Evolutionary conservation across 2,797 vertebrate species (phyloP).

Genomic region (Trachops cirrhosus): DNA sequence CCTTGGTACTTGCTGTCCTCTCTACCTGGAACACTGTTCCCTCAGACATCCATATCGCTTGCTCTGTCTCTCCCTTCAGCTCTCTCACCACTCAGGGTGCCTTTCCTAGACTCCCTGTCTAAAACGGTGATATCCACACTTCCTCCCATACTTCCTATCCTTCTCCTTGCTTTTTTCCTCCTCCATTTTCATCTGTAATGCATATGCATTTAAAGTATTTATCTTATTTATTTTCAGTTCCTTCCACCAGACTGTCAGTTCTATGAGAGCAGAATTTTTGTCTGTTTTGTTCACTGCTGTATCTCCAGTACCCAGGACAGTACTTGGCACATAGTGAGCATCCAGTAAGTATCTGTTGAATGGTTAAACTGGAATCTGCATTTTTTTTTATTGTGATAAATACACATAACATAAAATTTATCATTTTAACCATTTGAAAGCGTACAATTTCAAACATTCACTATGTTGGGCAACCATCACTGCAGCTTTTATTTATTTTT

Average conservation of each 20-base stretch:
- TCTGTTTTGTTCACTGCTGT: neutral
- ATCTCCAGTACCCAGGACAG: neutral
- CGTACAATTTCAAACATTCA: neutral
- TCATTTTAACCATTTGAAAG: neutral
- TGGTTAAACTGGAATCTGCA: neutral
- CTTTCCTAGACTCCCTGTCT: neutral
- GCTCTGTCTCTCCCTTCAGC: neutral
- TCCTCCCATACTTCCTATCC: neutral
- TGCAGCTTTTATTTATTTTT: neutral
- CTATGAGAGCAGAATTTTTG: neutral
- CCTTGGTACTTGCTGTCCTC: neutral
- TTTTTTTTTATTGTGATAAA: neutral
- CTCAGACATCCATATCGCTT: neutral
- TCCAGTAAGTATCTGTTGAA: neutral
- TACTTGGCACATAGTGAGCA: neutral
- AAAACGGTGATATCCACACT: neutral
- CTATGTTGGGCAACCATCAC: neutral
- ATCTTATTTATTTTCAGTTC: neutral
- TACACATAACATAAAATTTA: neutral
- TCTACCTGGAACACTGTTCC: neutral
- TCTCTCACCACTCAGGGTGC: neutral
- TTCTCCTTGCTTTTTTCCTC: neutral
- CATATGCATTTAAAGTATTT: neutral
- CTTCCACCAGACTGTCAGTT: neutral
- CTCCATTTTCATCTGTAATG: neutral